Evolutionary conservation across 2,888 invertebrate species (phyloP), one percentile per base, ranked within the genome.

Genomic region (Eubasilissa splendida): DNA sequence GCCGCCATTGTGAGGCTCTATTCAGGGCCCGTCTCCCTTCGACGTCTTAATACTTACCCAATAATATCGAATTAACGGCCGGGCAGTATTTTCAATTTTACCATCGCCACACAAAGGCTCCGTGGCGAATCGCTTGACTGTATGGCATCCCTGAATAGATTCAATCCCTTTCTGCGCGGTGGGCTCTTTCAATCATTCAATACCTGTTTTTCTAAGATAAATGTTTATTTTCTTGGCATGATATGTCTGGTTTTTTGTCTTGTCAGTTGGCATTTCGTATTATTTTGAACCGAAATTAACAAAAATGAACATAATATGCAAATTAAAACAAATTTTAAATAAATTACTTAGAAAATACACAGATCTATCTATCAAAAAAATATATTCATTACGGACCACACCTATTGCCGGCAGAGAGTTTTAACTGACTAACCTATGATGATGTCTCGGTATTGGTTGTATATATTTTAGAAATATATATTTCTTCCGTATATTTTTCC

Each of bases 1-100:
- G 81, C 68, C 59, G 50, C 70, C 80, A 78, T 83, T 83, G 83
- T 83, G 60, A 42, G 14, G 52, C 54, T 50, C 78, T 71, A 83
- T 82, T 82, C 80, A 76, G 10, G 58, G 54, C 50, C 56, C 78
- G 76, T 80, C 80, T 80, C 65, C 73, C 56, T 83, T 79, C 82
- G 82, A 82, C 81, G 75, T 83, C 82, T 82, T 80, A 78, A 83
- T 83, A 58, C 80, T 65, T 71, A 22, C 58, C 53, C 60, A 78
- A 82, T 83, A 81, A 79, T 80, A 56, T 71, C 77, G 78, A 73
- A 81, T 82, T 77, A 82, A 77, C 77, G 82, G 75, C 78, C 75
- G 60, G 33, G 76, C 68, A 66, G 79, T 80, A 77, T 76, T 80
- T 83, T 83, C 83, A 81, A 83, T 83, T 42, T 83, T 65, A 81